Percentiles rank a stretch among this genome's conserved stretches.
Conservation (phyloP, 2,888 invertebrate genomes). For the Theristus sp. region DNA sequence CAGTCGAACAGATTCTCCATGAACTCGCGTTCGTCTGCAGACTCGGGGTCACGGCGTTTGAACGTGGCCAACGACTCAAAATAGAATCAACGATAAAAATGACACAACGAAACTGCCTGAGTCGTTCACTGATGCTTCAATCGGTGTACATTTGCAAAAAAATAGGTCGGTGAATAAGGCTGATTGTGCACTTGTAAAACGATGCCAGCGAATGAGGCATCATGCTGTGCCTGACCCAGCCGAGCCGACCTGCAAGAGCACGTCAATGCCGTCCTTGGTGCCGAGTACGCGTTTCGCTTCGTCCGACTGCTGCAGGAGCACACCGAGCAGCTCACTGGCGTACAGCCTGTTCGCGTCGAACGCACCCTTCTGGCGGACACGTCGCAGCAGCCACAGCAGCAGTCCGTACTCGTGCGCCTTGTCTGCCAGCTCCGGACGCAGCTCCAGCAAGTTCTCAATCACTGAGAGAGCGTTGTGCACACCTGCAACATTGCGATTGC, state of each 20-base stretch:
- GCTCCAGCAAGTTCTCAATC: constrained; percentile 61
- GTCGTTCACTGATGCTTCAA: too few relatives aligned
- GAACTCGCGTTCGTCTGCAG: constrained; percentile 74
- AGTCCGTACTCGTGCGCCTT: background rate
- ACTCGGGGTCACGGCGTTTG: constrained; percentile 22
- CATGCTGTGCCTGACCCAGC: too few relatives aligned
- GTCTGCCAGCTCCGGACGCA: background rate
- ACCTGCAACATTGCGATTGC: too few relatives aligned
- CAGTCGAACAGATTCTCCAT: constrained; percentile 98
- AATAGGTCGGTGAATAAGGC: too few relatives aligned
- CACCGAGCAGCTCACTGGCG: constrained; percentile 82
- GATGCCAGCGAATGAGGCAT: too few relatives aligned
- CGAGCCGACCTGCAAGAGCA: constrained; percentile 71
- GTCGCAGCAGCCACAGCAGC: constrained; percentile 65
- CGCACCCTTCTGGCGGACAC: constrained; percentile 45
- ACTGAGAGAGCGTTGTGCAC: constrained; percentile 80
- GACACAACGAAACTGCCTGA: too few relatives aligned
- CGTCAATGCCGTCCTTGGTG: constrained; percentile 68
- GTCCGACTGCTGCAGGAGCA: constrained; percentile 71
- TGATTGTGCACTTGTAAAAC: too few relatives aligned
- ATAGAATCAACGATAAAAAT: too few relatives aligned
- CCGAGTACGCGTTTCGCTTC: constrained; percentile 32
- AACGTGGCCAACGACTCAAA: constrained; percentile 22
- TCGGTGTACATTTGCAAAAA: too few relatives aligned
- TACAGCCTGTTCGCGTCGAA: constrained; percentile 89